Evolutionary conservation across 2,797 vertebrate species (phyloP), one percentile per base, ranked within the genome.

Genomic region (Helarctos malayanus): DNA sequence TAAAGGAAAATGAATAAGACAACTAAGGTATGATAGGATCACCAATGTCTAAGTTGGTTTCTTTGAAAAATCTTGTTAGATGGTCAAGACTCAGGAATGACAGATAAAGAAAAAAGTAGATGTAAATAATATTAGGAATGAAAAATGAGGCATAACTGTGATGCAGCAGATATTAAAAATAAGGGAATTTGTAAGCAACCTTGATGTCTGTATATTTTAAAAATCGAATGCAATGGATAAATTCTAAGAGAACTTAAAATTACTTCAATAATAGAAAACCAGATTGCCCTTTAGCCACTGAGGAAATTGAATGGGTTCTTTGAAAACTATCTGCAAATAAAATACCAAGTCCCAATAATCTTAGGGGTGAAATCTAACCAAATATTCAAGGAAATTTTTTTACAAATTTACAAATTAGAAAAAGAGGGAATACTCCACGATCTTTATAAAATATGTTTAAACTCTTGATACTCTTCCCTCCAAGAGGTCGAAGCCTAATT

Each of bases 91-190:
- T 92, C 49, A 85, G 56, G 16, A 88, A 80, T 92, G 56, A 80
- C 11, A 8, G 41, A 57, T 73, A 25, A 89, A 84, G 69, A 76
- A 63, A 78, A 82, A 84, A 59, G 56, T 56, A 87, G 29, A 81
- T 61, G 76, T 25, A 73, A 73, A 54, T 91, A 79, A 73, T 80
- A 86, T 49, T 89, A 54, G 45, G 35, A 52, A 56, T 84, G 65
- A 89, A 71, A 89, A 84, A 54, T 10, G 18, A 71, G 14, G 83
- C 21, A 9, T 87, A 91, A 81, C 14, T 83, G 7, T 82, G 41
- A 76, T 61, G 35, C 14, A 82, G 13, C 45, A 92, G 81, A 81
- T 23, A 61, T 85, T 27, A 84, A 90, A 94, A 94, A 69, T 84
- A 69, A 92, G 69, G 61, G 23, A 52, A 61, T 82, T 82, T 88